Base-by-base conservation (phyloP, 2,888 invertebrate species). In the Nomada lathburiana region DNA sequence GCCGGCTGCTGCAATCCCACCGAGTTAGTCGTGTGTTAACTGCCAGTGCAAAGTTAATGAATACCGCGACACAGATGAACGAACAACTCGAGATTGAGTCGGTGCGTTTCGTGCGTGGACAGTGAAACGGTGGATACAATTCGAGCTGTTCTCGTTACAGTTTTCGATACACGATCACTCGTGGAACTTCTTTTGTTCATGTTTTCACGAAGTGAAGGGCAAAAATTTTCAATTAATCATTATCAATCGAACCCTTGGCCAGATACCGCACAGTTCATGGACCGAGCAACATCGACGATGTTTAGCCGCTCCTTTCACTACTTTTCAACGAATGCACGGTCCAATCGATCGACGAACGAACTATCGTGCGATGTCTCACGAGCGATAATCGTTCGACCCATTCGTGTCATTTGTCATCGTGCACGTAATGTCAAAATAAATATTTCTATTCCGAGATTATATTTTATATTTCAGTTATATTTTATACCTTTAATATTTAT, bases 151-250 rank as follows among this genome's bases (percentile, higher is more conserved):
- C 57, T 72, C 74, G 36, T 53, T 36, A 72, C 42, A 57, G 23
- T 67, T 68, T 42, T 76, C 78, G 83, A 82, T 83, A 83, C 83
- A 82, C 83, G 75, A 82, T 83, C 83, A 83, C 83, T 78, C 83
- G 83, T 82, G 83, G 83, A 78, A 72, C 67, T 63, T 71, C 26
- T 65, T 72, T 59, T 44, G 36, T 20, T 60, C 42, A 2, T 59
- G 44, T 23, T 23, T 65, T 60, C 55, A n/a, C 16, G 36, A 29
- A 64, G 16, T 7, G 11, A 57, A 44, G 26, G 20, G 26, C 26
- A 29, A 65, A 44, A 64, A n/a, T 50, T 23, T 18, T 47, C 29
- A 50, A 57, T 42, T 10, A n/a, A 50, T 60, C 13, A 47, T 20
- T 42, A 18, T 68, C 42, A 7, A 5, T 68, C 42, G 55, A 68